phyloP scores from a whole-genome alignment of 2,888 invertebrate genomes.

The Coenonympha arcania region DNA sequence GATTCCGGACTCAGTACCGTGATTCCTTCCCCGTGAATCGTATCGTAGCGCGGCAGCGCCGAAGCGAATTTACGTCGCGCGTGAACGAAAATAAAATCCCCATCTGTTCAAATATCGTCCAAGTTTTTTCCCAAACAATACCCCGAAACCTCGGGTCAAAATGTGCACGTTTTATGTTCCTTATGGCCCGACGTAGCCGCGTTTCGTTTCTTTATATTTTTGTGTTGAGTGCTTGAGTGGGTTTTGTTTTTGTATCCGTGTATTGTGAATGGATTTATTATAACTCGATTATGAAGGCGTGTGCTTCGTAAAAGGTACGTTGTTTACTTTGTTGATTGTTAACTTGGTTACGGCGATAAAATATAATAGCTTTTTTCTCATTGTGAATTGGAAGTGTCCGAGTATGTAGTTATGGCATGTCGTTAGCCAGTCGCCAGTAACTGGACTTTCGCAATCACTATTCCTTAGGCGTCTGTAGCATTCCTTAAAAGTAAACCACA shows the following conservation, averaged over 20 bases:
- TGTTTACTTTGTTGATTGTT: constrained; percentile 4
- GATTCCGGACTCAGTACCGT: constrained; percentile 52
- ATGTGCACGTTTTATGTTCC: constrained; percentile 47
- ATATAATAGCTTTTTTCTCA: constrained; percentile 24
- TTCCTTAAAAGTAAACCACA: constrained; percentile 59
- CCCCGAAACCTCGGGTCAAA: constrained; percentile 44
- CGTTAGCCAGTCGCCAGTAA: constrained; percentile 49
- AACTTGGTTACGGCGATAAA: constrained; percentile 10
- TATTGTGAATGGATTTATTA: constrained; percentile 68
- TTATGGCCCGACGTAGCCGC: constrained; percentile 36
- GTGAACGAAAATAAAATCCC: constrained; percentile 65
- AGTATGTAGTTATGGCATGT: constrained; percentile 26
- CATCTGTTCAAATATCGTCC: constrained; percentile 71
- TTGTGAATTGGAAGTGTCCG: constrained; percentile 28
- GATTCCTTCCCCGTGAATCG: constrained; percentile 46
- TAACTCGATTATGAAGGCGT: constrained; percentile 60
- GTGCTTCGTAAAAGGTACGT: constrained; percentile 45
- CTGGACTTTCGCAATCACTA: constrained; percentile 71
- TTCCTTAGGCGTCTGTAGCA: constrained; percentile 60
- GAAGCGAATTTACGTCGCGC: constrained; percentile 44
- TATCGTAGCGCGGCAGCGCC: constrained; percentile 29
- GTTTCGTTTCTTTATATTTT: constrained; percentile 41
- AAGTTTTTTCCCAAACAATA: constrained; percentile 54
- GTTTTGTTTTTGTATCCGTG: constrained; percentile 57
- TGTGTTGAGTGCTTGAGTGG: constrained; percentile 60